Evolutionary conservation across 2,888 invertebrate genomes (phyloP).

Genomic region (Bombylius discolor): DNA sequence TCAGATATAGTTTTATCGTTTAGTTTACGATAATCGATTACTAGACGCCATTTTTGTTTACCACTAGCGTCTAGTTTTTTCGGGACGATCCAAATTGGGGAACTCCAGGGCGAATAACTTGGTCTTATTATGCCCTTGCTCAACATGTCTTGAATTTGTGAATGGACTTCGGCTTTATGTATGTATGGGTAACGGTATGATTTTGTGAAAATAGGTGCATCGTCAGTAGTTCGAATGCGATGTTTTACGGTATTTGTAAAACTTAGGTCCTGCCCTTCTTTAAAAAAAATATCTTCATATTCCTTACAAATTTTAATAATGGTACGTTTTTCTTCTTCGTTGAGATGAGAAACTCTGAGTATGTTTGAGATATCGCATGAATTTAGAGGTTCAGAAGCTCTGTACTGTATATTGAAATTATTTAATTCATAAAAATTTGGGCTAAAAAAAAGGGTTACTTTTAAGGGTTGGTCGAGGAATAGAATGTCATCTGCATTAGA

Average conservation of each 20-base stretch:
- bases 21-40: conserved; percentile 12
- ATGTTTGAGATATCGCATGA: too few relatives aligned
- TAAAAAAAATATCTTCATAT: not conserved
- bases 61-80: conserved; percentile 6
- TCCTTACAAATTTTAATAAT: too few relatives aligned
- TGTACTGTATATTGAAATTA: too few relatives aligned
- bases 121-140: not conserved
- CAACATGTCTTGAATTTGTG: not conserved
- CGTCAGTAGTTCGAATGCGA: not conserved
- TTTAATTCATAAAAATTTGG: too few relatives aligned
- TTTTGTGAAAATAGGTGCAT: not conserved
- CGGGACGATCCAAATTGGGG: conserved; percentile 7
- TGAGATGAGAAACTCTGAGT: too few relatives aligned
- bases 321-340: too few relatives aligned
- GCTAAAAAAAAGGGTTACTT: too few relatives aligned
- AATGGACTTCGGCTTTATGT: not conserved
- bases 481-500: too few relatives aligned
- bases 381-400: too few relatives aligned
- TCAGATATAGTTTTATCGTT: not conserved
- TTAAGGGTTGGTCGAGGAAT: too few relatives aligned
- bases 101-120: not conserved
- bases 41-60: conserved; percentile 13
- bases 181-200: not conserved
- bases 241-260: not conserved
- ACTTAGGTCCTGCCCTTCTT: not conserved